Percentiles rank a stretch among this genome's conserved stretches.
These are phyloP conservation scores for Gallinago undulata DNA, from an alignment of 2,113 vertebrate genomes.

Conservation along the genomic window DNA sequence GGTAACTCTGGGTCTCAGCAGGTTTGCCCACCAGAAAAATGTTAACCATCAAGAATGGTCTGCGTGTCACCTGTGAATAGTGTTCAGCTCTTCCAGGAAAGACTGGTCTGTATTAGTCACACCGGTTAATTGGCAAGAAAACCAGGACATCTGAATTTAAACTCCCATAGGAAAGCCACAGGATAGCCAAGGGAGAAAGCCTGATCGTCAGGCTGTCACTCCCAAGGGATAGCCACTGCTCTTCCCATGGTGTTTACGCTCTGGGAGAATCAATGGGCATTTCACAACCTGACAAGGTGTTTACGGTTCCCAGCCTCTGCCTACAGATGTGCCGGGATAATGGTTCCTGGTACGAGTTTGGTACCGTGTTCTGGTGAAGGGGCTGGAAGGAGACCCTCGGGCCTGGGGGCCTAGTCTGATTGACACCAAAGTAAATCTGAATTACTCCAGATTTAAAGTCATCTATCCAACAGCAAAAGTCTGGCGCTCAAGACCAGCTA, in stretches of 20 bases:
- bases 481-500: not conserved
- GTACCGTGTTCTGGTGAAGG: not conserved
- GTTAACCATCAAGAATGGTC: not conserved
- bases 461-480: not conserved
- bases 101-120: not conserved
- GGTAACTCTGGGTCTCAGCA: not conserved
- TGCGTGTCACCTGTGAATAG: not conserved
- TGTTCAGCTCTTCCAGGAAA: not conserved
- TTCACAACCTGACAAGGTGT: constrained; percentile 40
- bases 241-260: constrained; percentile 15
- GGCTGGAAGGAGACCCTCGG: not conserved
- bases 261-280: not conserved
- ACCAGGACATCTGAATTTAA: not conserved
- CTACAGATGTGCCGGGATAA: not conserved
- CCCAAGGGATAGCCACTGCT: not conserved
- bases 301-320: constrained; percentile 26
- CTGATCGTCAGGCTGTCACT: not conserved
- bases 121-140: not conserved
- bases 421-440: not conserved
- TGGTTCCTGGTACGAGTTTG: not conserved
- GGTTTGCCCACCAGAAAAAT: not conserved
- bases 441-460: not conserved
- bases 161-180: not conserved
- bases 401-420: not conserved
- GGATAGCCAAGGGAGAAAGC: not conserved